These are phyloP conservation scores for Desmophyllum pertusum DNA, from an alignment of 92 coral and sea anemone genomes.

Conservation along the genomic window DNA sequence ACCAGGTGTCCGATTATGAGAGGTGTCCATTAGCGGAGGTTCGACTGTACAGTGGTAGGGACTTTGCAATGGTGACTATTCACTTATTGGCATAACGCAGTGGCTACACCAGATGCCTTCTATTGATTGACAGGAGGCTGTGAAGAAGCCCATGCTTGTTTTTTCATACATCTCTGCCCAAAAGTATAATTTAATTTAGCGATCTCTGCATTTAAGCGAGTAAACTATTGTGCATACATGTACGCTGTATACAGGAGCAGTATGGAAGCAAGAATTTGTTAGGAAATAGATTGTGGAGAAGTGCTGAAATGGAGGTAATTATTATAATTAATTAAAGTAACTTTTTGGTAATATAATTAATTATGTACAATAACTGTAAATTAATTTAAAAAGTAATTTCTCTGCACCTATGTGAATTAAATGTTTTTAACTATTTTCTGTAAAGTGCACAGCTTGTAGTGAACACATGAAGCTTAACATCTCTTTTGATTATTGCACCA, in stretches of 20 bases:
- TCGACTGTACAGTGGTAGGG: no score
- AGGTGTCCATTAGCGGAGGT: no score
- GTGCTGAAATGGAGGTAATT: conserved; percentile 79
- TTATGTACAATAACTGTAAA: neutral
- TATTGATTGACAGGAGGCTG: no score
- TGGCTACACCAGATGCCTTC: no score
- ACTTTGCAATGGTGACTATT: no score
- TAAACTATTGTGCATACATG: neutral
- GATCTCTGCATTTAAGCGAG: neutral
- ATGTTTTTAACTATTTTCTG: neutral
- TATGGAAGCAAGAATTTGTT: conserved; percentile 16
- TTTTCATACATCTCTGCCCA: neutral
- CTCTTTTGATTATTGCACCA: no score
- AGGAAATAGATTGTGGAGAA: conserved; percentile 68
- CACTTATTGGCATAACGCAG: no score
- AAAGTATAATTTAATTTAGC: neutral
- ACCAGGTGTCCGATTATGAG: no score
- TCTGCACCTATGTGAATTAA: neutral
- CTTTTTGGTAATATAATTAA: neutral
- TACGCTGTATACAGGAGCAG: conserved; percentile 31
- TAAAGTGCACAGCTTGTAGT: no score
- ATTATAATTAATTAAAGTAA: neutral
- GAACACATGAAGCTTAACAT: no score
- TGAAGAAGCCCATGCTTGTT: no score
- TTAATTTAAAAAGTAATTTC: neutral